Evolutionary conservation across 2,113 vertebrate species (phyloP).

Genomic region (Heterotis niloticus): DNA sequence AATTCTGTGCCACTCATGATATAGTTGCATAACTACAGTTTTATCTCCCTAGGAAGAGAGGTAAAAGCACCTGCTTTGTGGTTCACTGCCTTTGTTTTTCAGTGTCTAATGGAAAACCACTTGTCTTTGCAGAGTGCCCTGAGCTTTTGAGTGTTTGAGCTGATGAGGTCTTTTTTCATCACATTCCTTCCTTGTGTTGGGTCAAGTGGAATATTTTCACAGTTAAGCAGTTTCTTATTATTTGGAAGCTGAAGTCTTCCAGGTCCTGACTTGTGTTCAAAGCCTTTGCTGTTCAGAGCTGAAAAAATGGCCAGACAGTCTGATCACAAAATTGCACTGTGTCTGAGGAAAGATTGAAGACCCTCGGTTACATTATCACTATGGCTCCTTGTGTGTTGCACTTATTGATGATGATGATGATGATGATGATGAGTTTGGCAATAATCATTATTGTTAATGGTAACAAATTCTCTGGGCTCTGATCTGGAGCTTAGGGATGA

Average conservation of each 20-base stretch:
- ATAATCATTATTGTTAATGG: too few species aligned
- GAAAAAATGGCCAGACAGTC: too few species aligned
- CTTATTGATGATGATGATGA: too few species aligned
- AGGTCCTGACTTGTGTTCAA: too few species aligned
- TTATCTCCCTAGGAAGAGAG: conserved; percentile 1
- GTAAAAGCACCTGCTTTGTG: not conserved
- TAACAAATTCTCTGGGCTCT: too few species aligned
- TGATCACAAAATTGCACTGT: too few species aligned
- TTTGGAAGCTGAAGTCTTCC: not conserved
- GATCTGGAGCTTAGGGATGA: too few species aligned
- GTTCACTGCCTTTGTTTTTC: not conserved
- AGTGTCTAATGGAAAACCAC: conserved; percentile 4
- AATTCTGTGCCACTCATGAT: conserved; percentile 4
- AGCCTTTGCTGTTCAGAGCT: too few species aligned
- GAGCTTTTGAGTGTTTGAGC: conserved; percentile 5
- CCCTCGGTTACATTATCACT: too few species aligned
- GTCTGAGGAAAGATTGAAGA: too few species aligned
- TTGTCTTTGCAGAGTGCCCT: not conserved
- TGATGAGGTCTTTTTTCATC: conserved; percentile 1
- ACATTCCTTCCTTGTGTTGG: not conserved
- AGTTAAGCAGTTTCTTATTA: not conserved
- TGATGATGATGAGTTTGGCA: too few species aligned
- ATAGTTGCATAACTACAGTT: conserved; percentile 6
- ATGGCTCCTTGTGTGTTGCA: too few species aligned
- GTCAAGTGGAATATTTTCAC: conserved; percentile 21